phyloP scores from a whole-genome alignment of 2,888 invertebrate genomes.

The Lasioglossum marginatum region DNA sequence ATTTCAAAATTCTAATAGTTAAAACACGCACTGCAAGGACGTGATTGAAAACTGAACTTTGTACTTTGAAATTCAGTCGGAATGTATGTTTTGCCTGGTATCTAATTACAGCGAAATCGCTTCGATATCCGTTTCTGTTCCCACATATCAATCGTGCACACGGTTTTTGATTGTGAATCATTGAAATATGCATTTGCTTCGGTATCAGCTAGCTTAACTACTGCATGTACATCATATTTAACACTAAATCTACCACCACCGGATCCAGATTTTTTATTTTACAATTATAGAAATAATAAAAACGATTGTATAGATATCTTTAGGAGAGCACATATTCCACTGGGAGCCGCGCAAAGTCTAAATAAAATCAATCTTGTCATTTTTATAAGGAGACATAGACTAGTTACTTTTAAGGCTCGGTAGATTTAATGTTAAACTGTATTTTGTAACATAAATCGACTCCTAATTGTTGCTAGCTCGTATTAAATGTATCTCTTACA shows the following conservation, averaged over 20 bases:
- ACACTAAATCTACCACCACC: too few relatives aligned
- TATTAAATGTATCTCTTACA: background rate
- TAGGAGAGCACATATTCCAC: too few relatives aligned
- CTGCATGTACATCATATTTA: background rate
- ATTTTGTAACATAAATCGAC: background rate
- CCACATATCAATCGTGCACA: constrained; percentile 28
- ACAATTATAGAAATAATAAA: too few relatives aligned
- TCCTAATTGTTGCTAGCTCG: background rate
- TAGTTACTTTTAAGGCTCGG: too few relatives aligned
- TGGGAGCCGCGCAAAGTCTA: too few relatives aligned
- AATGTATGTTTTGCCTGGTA: background rate
- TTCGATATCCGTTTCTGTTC: constrained; percentile 19
- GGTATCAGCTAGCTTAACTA: background rate
- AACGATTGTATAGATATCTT: too few relatives aligned
- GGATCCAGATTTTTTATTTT: too few relatives aligned
- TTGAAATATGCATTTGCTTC: background rate
- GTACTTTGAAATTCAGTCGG: background rate
- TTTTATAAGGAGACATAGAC: too few relatives aligned
- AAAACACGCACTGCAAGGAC: too few relatives aligned
- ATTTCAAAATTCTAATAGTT: too few relatives aligned
- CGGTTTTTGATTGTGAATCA: constrained; percentile 28
- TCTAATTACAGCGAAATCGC: constrained; percentile 35
- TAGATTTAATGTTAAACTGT: background rate
- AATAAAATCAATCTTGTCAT: too few relatives aligned
- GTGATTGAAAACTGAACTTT: background rate